These are phyloP conservation scores for Hyperoplus immaculatus DNA, from an alignment of 2,797 vertebrate genomes.

Conservation along the genomic window DNA sequence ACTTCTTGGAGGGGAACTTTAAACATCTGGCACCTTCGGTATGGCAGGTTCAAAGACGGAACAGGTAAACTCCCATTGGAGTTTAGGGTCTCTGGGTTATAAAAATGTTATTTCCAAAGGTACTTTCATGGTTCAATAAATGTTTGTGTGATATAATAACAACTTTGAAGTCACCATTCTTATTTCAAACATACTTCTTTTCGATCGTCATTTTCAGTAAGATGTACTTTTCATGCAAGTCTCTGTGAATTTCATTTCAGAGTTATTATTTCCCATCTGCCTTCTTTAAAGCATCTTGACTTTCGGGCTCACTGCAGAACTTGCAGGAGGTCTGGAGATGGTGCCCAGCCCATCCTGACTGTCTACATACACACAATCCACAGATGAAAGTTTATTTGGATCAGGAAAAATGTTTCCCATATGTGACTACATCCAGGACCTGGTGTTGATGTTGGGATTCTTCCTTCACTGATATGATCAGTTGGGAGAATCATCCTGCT, in stretches of 20 bases:
- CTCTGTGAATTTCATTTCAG: conserved; percentile 22
- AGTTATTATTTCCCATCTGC: conserved; percentile 62
- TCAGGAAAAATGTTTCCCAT: conserved; percentile 86
- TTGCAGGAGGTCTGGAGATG: conserved; percentile 57
- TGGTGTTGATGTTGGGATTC: conserved; percentile 84
- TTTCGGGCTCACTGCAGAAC: conserved; percentile 29
- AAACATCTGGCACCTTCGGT: conserved; percentile 72
- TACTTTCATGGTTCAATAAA: conserved; percentile 24
- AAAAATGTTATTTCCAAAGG: conserved; percentile 29
- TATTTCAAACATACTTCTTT: not conserved
- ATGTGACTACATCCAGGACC: conserved; percentile 81
- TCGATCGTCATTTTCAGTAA: not conserved
- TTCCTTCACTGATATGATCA: conserved; percentile 84
- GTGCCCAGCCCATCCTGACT: conserved; percentile 59
- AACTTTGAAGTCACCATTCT: not conserved
- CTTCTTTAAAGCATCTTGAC: conserved; percentile 57
- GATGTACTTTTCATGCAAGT: not conserved
- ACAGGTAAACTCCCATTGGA: conserved; percentile 59
- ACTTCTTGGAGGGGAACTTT: conserved; percentile 52
- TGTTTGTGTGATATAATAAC: conserved; percentile 16
- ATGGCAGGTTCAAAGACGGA: conserved; percentile 55
- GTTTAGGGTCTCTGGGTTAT: conserved; percentile 33
- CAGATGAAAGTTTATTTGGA: conserved; percentile 86
- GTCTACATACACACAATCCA: conserved; percentile 69
- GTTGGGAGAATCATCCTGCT: conserved; percentile 81